Conservation (phyloP, 1,140 invertebrate genomes). For the Asobara japonica region DNA sequence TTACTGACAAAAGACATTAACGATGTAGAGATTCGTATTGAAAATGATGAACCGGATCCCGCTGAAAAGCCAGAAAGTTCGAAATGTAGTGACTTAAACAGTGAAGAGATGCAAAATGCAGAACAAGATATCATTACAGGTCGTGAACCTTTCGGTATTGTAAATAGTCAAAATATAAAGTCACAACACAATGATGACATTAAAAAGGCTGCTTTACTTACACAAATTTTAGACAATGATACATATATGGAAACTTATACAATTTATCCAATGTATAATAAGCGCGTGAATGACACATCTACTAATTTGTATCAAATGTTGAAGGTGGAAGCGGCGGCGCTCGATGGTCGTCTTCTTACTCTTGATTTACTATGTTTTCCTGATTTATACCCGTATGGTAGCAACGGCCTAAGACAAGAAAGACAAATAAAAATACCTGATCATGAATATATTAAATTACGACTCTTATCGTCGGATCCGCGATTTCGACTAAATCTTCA, state of each 20-base stretch:
- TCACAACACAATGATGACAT: too few relatives aligned
- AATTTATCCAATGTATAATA: constrained; percentile 38
- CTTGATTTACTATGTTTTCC: constrained; percentile 36
- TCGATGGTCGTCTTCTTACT: neutral
- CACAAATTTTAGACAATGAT: constrained; percentile 19
- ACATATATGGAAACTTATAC: constrained; percentile 39
- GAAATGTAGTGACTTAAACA: too few relatives aligned
- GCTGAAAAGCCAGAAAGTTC: too few relatives aligned
- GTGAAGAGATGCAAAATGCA: too few relatives aligned
- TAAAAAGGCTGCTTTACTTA: constrained; percentile 21
- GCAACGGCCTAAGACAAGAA: constrained; percentile 17
- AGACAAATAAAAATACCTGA: neutral
- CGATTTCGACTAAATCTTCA: constrained; percentile 31
- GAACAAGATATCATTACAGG: too few relatives aligned
- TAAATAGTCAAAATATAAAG: too few relatives aligned
- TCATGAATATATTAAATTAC: constrained; percentile 21
- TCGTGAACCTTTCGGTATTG: too few relatives aligned
- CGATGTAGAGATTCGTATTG: neutral
- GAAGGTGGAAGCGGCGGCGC: neutral
- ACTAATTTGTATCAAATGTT: constrained; percentile 27
- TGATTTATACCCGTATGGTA: constrained; percentile 32
- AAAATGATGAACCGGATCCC: neutral
- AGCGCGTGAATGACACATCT: constrained; percentile 36
- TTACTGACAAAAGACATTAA: neutral
- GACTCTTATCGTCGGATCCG: constrained; percentile 23